Conservation (phyloP, 1,140 invertebrate species). For the Vanessa tameamea region DNA sequence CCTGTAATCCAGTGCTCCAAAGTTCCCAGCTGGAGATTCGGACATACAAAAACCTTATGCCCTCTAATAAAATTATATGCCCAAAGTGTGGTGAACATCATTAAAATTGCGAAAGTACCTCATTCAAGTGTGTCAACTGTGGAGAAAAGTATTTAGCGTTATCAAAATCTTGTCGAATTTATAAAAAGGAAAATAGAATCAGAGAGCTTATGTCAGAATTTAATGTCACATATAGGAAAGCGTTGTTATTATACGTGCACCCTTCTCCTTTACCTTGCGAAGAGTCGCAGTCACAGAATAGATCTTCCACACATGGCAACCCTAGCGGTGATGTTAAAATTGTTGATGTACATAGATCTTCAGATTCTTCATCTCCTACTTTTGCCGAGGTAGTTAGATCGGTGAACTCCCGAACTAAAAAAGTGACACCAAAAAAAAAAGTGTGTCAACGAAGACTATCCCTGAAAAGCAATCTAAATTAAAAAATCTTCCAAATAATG, state of each 20-base stretch:
- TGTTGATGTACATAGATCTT: no score
- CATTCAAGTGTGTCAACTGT: slow-evolving; percentile 42
- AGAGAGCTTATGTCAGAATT: slow-evolving; percentile 6
- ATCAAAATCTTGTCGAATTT: slow-evolving; percentile 31
- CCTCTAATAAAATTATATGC: slow-evolving; percentile 38
- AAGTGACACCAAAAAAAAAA: no score
- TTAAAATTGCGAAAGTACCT: slow-evolving; percentile 41
- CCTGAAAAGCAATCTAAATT: not conserved
- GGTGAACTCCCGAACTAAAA: no score
- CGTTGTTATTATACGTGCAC: slow-evolving; percentile 19
- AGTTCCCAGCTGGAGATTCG: slow-evolving; percentile 13
- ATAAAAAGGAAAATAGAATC: slow-evolving; percentile 40
- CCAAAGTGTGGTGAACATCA: slow-evolving; percentile 44
- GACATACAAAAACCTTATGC: slow-evolving; percentile 15
- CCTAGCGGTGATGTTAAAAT: no score
- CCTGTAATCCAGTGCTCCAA: not conserved
- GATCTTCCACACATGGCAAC: no score
- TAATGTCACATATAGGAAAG: slow-evolving; percentile 37
- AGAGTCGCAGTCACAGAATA: no score
- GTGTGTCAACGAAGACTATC: no score
- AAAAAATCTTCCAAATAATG: slow-evolving; percentile 22
- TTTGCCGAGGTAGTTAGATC: no score
- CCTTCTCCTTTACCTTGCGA: not conserved
- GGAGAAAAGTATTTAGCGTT: slow-evolving; percentile 37
- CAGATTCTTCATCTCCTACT: no score